These are phyloP conservation scores for Leptinotarsa tumamoca DNA, from an alignment of 2,888 invertebrate species.

Conservation along the genomic window DNA sequence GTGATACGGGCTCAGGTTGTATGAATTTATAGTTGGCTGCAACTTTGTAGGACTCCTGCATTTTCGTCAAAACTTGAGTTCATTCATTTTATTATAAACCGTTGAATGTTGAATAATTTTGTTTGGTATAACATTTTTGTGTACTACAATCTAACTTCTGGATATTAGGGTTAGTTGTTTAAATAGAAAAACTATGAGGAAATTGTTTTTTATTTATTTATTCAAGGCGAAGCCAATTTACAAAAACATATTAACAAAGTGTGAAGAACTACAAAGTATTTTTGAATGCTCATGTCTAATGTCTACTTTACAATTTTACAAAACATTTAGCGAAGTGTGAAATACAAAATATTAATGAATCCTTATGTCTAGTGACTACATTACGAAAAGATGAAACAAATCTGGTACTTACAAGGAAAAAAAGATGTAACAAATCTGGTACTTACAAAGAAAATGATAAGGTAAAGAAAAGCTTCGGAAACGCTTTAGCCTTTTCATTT, in stretches of 20 bases:
- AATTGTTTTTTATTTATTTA: background rate
- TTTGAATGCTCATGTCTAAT: background rate
- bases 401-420: too few species aligned
- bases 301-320: too few species aligned
- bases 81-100: conserved; percentile 33
- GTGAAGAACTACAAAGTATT: background rate
- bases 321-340: too few species aligned
- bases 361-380: too few species aligned
- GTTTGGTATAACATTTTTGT: conserved; percentile 41
- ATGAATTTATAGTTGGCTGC: conserved; percentile 5
- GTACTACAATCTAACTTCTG: conserved; percentile 33
- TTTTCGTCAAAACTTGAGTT: conserved; percentile 41
- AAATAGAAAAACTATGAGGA: conserved; percentile 25
- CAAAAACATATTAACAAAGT: too few species aligned
- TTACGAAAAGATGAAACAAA: too few species aligned
- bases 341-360: too few species aligned
- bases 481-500: too few species aligned
- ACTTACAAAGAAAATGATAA: too few species aligned
- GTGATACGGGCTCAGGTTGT: background rate
- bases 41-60: conserved; percentile 44
- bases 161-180: conserved; percentile 37
- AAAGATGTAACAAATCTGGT: too few species aligned
- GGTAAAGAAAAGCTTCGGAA: too few species aligned
- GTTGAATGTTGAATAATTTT: conserved; percentile 41
- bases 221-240: too few species aligned